phyloP scores from a whole-genome alignment of 2,888 invertebrate species.

The Chymomyza fuscimana region DNA sequence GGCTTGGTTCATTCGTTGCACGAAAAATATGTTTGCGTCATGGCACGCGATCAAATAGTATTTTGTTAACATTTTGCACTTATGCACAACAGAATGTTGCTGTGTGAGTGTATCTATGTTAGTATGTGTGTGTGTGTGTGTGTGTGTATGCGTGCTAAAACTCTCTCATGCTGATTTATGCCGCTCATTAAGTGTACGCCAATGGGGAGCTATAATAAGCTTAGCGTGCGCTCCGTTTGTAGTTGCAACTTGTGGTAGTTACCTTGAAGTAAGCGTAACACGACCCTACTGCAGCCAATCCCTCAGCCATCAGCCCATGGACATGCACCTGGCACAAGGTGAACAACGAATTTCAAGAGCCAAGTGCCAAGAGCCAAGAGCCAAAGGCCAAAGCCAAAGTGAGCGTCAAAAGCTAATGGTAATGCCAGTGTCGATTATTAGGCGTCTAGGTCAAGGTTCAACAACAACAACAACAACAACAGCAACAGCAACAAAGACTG shows the following conservation, averaged over 20 bases:
- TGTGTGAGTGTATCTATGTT: not conserved
- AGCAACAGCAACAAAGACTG: too few relatives aligned
- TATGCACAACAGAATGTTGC: constrained; percentile 25
- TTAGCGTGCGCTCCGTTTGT: not conserved
- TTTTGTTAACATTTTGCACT: constrained; percentile 66
- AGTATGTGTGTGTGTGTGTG: not conserved
- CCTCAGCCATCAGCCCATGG: not conserved
- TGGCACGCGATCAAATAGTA: constrained; percentile 66
- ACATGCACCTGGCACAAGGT: not conserved
- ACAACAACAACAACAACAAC: too few relatives aligned
- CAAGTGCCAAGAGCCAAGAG: not conserved
- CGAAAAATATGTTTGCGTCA: constrained; percentile 8
- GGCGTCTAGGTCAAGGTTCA: constrained; percentile 54
- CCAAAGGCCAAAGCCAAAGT: constrained; percentile 23
- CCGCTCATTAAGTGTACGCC: constrained; percentile 60
- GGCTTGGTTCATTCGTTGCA: constrained; percentile 1
- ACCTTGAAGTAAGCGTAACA: not conserved
- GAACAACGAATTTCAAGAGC: not conserved
- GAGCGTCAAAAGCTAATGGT: constrained; percentile 5
- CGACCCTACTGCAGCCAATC: not conserved
- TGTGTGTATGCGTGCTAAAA: constrained; percentile 45
- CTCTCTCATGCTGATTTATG: constrained; percentile 59
- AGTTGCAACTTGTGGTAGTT: not conserved
- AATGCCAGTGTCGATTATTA: constrained; percentile 1
- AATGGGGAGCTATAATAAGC: constrained; percentile 7